Percentiles rank a stretch among this genome's conserved stretches.
phyloP scores from a whole-genome alignment of 2,113 vertebrate genomes.

The Indri indri region DNA sequence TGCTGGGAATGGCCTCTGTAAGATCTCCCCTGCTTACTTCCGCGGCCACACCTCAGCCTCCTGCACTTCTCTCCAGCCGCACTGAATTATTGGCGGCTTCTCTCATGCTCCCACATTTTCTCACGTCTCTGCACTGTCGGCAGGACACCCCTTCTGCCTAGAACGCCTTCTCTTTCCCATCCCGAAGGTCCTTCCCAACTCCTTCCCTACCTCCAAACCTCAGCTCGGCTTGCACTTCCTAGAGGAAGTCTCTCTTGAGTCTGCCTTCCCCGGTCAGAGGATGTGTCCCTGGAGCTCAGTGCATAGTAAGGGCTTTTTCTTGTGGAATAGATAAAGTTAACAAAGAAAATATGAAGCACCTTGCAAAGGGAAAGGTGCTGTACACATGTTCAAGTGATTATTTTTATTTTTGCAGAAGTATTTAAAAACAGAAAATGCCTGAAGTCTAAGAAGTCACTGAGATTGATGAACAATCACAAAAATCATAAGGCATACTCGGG shows the following conservation, averaged over 20 bases:
- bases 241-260: not conserved
- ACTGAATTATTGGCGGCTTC: not conserved
- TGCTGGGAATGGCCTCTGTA: fast-evolving
- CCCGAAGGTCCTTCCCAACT: not conserved
- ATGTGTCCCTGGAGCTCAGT: not conserved
- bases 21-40: not conserved
- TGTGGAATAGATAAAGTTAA: not conserved
- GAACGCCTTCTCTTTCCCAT: not conserved
- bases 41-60: fast-evolving
- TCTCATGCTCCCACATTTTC: not conserved
- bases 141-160: not conserved
- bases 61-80: not conserved
- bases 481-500: not conserved
- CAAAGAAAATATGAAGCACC: not conserved
- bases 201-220: not conserved
- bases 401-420: not conserved
- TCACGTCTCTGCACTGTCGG: not conserved
- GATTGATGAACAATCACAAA: not conserved
- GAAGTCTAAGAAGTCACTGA: not conserved
- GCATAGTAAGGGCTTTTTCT: not conserved
- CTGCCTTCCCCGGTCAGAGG: not conserved
- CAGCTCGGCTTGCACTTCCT: fast-evolving
- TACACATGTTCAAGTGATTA: not conserved
- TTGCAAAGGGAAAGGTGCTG: not conserved
- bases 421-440: not conserved